Conservation (phyloP, 2,113 vertebrate species). For the Neotragus pygmaeus region DNA sequence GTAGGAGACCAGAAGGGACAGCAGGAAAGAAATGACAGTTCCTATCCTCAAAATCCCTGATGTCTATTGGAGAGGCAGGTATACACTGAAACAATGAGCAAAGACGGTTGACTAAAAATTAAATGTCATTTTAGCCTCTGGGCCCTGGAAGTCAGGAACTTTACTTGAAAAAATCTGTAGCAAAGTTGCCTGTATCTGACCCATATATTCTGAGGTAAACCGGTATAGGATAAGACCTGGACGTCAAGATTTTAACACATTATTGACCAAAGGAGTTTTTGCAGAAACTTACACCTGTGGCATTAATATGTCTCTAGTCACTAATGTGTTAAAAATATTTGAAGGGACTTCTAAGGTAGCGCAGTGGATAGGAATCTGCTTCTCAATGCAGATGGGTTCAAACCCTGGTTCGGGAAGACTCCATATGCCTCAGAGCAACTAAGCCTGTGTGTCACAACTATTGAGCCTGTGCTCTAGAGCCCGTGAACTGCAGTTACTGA, state of each 20-base stretch:
- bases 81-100: neutral
- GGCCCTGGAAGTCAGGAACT: neutral
- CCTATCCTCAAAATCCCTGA: neutral
- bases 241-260: neutral
- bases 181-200: neutral
- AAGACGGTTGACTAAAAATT: neutral
- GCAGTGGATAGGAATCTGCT: fast-evolving
- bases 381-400: neutral
- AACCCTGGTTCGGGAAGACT: neutral
- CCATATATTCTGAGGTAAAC: neutral
- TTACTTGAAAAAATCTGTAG: neutral
- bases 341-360: neutral
- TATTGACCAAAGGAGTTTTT: neutral
- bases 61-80: neutral
- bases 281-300: neutral
- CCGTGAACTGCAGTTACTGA: neutral
- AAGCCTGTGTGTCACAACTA: fast-evolving
- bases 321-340: neutral
- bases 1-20: neutral
- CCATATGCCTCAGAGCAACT: neutral
- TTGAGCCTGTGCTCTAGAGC: neutral
- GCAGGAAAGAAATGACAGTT: neutral
- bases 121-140: neutral
- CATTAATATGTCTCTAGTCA: neutral
- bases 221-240: neutral